Evolutionary conservation across 1,140 invertebrate genomes (phyloP), one percentile per base, ranked within the genome.

Genomic region (Cryptotermes secundus): DNA sequence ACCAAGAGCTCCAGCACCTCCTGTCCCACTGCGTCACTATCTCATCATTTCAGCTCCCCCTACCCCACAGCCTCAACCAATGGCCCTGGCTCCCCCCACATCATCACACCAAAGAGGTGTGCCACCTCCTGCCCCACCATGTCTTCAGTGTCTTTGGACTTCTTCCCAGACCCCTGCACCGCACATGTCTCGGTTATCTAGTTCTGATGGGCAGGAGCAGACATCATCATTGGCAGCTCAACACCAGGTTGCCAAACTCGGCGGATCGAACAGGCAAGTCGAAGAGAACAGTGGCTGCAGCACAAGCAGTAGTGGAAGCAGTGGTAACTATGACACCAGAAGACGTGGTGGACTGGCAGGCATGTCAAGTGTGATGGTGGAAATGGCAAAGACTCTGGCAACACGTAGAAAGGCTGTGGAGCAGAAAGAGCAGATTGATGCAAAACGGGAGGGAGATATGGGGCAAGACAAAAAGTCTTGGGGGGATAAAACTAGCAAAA

Each of bases 321-420:
- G 89, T 53, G 93, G 92, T 86, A 94, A 94, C 88, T 95, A 95
- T 87, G 94, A 94, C 79, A 95, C 94, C 9, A 89, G 95, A 35
- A 93, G 94, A 45, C 91, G 93, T 86, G 92, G 91, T 80, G 92
- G 92, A n/a, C 90, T 90, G 35, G 93, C 92, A 65, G 79, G 86
- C 34, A 95, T 97, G 92, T 95, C 95, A 86, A 96, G 95, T 84
- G 96, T 99, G 94, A 98, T 99, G 97, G 96, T 97, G 89, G 98
- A 99, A 92, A 98, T 99, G 97, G 96, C 97, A 31, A 96, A 97
- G 88, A 99, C 97, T 35, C 92, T 99, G 85, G 97, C 97, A 12
- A 91, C 97, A 85, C 92, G 97, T 89, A 92, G 96, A 87, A 96
- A 96, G 84, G 93, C 93, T 14, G 93, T 91, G 72, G 91, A 92